A percentile compares a stretch with the other conserved stretches of the same genome.
phyloP scores from a whole-genome alignment of 2,113 vertebrate genomes.

The Lynx canadensis region DNA sequence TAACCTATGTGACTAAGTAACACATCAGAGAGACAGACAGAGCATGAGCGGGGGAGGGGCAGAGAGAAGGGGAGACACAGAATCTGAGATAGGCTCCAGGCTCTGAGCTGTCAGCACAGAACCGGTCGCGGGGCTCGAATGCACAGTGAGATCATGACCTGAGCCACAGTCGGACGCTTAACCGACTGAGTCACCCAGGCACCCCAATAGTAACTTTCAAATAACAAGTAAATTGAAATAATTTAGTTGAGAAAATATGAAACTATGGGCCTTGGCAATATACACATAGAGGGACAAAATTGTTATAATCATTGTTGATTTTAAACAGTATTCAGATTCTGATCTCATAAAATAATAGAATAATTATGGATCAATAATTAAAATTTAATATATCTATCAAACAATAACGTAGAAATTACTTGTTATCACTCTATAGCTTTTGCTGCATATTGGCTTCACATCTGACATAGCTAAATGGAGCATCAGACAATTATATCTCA shows the following conservation, averaged over 20 bases:
- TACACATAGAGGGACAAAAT: not conserved
- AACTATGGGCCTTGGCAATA: not conserved
- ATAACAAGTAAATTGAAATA: not conserved
- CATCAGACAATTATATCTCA: slow-evolving; percentile 64
- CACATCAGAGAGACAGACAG: no score
- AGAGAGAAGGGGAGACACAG: no score
- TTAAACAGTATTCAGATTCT: slow-evolving; percentile 36
- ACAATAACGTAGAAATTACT: slow-evolving; percentile 56
- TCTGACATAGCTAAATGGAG: slow-evolving; percentile 63
- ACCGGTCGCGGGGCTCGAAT: no score
- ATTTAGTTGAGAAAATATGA: slow-evolving; percentile 21
- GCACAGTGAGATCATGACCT: no score
- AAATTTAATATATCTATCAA: slow-evolving; percentile 66
- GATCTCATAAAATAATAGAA: slow-evolving; percentile 38
- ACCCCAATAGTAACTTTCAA: not conserved
- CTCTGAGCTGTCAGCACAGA: no score
- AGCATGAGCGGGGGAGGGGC: no score
- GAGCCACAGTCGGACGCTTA: no score
- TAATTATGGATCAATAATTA: slow-evolving; percentile 46
- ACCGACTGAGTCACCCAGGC: no score
- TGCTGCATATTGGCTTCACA: slow-evolving; percentile 53
- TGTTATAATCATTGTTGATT: slow-evolving; percentile 16
- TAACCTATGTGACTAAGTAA: not conserved
- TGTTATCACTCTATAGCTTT: not conserved
- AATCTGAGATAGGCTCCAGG: no score